Evolutionary conservation across 2,113 vertebrate species (phyloP), one percentile per base, ranked within the genome.

Genomic region (Leptodactylus fuscus): DNA sequence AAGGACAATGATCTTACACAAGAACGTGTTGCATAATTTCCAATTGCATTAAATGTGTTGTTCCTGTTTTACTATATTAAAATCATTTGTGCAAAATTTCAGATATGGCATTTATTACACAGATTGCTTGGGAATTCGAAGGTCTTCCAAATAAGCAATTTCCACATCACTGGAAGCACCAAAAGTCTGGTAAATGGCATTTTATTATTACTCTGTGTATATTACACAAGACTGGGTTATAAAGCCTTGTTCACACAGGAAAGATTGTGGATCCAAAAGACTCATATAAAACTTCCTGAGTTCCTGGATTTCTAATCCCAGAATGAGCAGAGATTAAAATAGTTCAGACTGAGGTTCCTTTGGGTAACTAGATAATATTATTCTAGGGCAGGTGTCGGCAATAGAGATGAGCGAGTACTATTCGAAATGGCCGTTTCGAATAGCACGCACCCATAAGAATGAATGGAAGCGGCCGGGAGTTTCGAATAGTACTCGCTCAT

Each of bases 1-100:
- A 58, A 75, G 53, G 38, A 75, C 71, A 75, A 60, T 62, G 11
- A 46, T 75, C 53, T 83, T 83, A 69, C 49, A 24, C 53, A 83
- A 83, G 49, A 60, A 32, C 6, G n/a, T 16, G n/a, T 83, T 83
- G 81, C 70, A 62, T 75, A 7, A 83, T 75, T 46, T 44, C 51
- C 53, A 44, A 7, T 58, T 41, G 20, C 81, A 71, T 53, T 55
- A 24, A 24, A 34, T 36, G 15, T 58, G 51, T 38, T 16, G 22
- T 38, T 79, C 29, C 48, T 38, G 11, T 55, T 58, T 60, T 80
- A 60, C 13, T 49, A 49, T 75, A 51, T 27, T 27, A 18, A 51
- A 49, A 75, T 49, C 24, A 75, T 12, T 46, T 48, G 41, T 46
- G 1, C 44, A 48, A 75, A 75, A 29, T 10, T 10, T 0, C 73